Conservation (phyloP, 2,888 invertebrate species). For the Sacculina carcini region DNA sequence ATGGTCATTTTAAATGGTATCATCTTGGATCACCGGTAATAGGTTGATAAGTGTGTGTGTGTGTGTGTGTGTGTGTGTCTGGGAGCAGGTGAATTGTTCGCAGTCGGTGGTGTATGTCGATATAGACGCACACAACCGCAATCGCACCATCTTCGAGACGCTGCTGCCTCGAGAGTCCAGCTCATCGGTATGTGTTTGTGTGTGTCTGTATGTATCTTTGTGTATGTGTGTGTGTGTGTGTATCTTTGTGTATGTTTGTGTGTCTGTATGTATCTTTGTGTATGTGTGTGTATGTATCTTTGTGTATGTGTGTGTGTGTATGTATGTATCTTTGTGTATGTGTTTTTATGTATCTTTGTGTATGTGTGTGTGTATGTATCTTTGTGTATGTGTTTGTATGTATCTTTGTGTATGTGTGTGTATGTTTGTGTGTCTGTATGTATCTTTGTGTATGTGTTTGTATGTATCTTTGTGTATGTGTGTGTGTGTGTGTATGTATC, state of each 20-base stretch:
- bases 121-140: slow-evolving; percentile 96
- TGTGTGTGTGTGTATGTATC: neutral
- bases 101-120: slow-evolving; percentile 98
- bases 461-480: too few species aligned
- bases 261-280: slow-evolving; percentile 47
- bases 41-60: too few species aligned
- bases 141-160: slow-evolving; percentile 94
- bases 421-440: too few species aligned
- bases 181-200: slow-evolving; percentile 66
- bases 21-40: too few species aligned
- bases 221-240: neutral
- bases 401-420: neutral
- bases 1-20: too few species aligned
- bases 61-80: too few species aligned
- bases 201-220: too few species aligned
- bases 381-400: neutral
- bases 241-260: neutral
- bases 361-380: neutral
- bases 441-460: neutral
- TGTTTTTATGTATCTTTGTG: neutral
- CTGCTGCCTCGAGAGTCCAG: slow-evolving; percentile 90
- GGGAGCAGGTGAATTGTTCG: too few species aligned
- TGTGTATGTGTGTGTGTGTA: neutral
- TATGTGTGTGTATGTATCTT: too few species aligned
- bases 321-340: neutral